phyloP scores from a whole-genome alignment of 1,140 invertebrate species.

The Telenomus remus region DNA sequence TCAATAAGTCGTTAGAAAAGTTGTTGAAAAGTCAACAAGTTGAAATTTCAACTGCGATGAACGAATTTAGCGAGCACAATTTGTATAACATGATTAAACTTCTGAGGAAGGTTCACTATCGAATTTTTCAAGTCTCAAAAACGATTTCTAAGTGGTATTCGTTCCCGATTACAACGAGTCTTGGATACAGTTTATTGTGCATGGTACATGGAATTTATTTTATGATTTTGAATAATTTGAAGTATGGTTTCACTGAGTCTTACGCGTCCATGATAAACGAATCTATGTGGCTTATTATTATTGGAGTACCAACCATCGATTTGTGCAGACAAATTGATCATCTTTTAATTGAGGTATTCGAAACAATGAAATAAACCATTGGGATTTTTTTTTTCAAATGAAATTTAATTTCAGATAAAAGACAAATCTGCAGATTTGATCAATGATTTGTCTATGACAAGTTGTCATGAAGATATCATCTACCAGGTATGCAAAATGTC shows the following conservation, averaged over 20 bases:
- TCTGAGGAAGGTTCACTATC: no score
- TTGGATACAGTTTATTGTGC: constrained; percentile 25
- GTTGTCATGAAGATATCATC: not conserved
- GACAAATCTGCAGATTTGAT: constrained; percentile 13
- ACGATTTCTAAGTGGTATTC: not conserved
- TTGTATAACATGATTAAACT: no score
- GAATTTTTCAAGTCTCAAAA: no score
- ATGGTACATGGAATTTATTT: constrained; percentile 21
- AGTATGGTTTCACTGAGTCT: not conserved
- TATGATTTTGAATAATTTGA: constrained; percentile 6
- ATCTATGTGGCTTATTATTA: constrained; percentile 8
- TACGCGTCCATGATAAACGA: constrained; percentile 2
- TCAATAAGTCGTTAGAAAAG: no score
- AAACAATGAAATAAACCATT: constrained; percentile 4
- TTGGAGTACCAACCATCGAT: constrained; percentile 5
- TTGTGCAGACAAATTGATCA: constrained; percentile 20
- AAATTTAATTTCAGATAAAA: constrained; percentile 19
- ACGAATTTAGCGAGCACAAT: no score
- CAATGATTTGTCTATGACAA: constrained; percentile 12
- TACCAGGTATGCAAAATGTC: not conserved
- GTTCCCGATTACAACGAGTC: constrained; percentile 7
- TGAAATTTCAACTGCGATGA: no score
- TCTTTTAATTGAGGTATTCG: constrained; percentile 11
- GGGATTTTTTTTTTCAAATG: no score
- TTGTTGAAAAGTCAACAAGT: no score